Percentiles rank a stretch among this genome's conserved stretches.
Conservation (phyloP, 2,113 vertebrate genomes). For the Mus musculus region DNA sequence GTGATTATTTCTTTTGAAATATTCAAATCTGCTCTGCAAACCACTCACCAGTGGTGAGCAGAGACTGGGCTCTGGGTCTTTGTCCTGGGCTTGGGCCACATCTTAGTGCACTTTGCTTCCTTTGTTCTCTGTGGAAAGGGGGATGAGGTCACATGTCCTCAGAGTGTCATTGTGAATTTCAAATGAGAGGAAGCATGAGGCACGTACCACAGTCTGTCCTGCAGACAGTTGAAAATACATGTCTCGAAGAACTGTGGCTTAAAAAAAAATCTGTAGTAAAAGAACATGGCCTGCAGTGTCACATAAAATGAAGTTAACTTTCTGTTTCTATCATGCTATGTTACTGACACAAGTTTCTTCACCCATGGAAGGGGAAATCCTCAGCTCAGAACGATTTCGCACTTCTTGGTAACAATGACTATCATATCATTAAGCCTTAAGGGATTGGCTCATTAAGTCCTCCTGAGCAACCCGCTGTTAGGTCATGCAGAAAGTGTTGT, state of each 20-base stretch:
- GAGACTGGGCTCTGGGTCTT: neutral
- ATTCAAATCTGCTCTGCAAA: neutral
- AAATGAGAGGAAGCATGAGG: neutral
- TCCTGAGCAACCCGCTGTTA: neutral
- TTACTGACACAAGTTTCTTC: neutral
- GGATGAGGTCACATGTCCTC: neutral
- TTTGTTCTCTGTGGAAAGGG: neutral
- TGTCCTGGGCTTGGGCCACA: neutral
- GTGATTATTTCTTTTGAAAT: neutral
- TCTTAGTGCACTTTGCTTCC: neutral
- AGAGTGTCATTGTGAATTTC: neutral
- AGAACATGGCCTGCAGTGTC: neutral
- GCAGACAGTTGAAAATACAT: neutral
- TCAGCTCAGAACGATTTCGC: neutral
- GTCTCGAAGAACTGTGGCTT: neutral
- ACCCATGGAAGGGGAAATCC: neutral
- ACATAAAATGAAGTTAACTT: neutral
- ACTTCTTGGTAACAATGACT: neutral
- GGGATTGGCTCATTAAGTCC: neutral
- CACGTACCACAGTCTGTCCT: neutral
- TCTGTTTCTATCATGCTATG: neutral
- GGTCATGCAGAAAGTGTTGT: neutral
- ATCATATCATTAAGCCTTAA: neutral
- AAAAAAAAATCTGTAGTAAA: neutral
- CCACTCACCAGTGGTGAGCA: neutral